Conservation (phyloP, 2,888 invertebrate species). For the Notodonta ziczac region DNA sequence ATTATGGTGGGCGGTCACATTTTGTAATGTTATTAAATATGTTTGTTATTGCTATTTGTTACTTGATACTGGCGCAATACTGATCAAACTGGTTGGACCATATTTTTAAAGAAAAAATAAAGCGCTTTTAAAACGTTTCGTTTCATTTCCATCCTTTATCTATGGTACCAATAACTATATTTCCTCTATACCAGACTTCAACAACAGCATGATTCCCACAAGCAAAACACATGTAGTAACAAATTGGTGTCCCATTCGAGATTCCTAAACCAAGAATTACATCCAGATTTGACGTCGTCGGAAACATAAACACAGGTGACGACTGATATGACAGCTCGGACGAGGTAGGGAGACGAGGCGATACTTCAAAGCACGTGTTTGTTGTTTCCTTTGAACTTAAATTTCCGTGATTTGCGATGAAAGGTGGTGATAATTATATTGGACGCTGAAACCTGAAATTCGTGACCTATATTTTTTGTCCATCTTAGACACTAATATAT, state of each 20-base stretch:
- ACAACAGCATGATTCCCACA: conserved; percentile 1
- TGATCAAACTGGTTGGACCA: no score
- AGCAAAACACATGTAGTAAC: conserved; percentile 4
- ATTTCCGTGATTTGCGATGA: conserved; percentile 15
- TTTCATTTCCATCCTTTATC: neutral
- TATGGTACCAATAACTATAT: neutral
- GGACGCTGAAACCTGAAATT: neutral
- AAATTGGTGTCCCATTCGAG: conserved; percentile 6
- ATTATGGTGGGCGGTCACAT: no score
- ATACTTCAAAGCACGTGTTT: conserved; percentile 23
- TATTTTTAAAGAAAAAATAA: no score
- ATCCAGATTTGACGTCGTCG: conserved; percentile 24
- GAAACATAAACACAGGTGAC: conserved; percentile 36
- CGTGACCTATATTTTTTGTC: neutral
- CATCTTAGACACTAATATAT: no score
- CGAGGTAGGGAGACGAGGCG: conserved; percentile 10
- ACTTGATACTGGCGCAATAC: no score
- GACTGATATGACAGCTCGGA: conserved; percentile 28
- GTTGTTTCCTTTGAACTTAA: conserved; percentile 28
- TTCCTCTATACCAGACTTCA: neutral
- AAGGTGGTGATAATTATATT: conserved; percentile 3
- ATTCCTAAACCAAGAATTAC: conserved; percentile 17
- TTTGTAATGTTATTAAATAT: no score
- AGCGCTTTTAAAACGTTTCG: no score
- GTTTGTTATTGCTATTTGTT: no score